Evolutionary conservation across 2,113 vertebrate genomes (phyloP).

Genomic region (Odobenus rosmarus): DNA sequence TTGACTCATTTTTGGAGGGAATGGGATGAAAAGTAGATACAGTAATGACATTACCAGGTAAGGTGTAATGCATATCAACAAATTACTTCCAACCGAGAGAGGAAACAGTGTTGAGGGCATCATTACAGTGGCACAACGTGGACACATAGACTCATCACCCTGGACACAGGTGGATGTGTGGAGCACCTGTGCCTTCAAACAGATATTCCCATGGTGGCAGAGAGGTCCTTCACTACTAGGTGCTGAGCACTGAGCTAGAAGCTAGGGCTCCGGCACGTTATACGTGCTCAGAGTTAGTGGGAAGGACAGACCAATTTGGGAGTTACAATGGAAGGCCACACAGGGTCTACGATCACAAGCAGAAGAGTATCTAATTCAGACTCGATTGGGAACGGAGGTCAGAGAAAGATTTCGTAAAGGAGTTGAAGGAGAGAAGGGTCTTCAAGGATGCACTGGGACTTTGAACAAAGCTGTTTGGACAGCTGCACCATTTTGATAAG

Average conservation of each 20-base stretch:
- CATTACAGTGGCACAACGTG: not conserved
- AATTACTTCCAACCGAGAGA: not conserved
- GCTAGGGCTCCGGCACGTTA: not conserved
- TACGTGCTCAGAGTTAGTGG: not conserved
- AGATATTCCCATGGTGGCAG: not conserved
- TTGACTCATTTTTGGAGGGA: constrained; percentile 71
- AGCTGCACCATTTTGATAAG: not conserved
- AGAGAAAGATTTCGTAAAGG: not conserved
- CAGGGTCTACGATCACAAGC: not conserved
- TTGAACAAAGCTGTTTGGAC: not conserved
- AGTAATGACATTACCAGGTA: not conserved
- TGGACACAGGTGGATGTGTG: not conserved
- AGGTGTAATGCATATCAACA: not conserved
- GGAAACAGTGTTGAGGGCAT: not conserved
- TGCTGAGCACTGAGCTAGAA: not conserved
- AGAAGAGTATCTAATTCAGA: not conserved
- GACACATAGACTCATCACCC: not conserved
- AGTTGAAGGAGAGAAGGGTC: not conserved
- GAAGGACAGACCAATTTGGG: not conserved
- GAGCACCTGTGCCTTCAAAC: not conserved
- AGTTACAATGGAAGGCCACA: not conserved
- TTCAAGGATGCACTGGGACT: not conserved
- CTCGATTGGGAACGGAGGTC: not conserved
- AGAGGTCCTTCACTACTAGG: no score
- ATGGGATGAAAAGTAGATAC: constrained; percentile 46